A percentile compares a stretch with the other conserved stretches of the same genome.
These are phyloP conservation scores for Martes martes DNA, from an alignment of 2,113 vertebrate genomes.

Conservation along the genomic window DNA sequence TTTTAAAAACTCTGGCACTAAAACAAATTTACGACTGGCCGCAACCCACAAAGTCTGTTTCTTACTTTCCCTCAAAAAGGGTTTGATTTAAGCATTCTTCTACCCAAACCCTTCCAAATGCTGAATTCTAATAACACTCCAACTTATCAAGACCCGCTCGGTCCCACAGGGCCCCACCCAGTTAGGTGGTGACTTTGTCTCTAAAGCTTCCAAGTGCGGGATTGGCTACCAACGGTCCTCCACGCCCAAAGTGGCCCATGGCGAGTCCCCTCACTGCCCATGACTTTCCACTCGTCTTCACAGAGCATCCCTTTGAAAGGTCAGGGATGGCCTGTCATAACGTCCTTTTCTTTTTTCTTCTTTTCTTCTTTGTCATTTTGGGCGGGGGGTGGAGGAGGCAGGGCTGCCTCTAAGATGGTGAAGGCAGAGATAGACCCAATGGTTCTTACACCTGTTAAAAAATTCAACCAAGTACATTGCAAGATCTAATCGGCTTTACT, in stretches of 20 bases:
- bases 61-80: background rate
- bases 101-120: background rate
- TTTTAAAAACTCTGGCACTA: background rate
- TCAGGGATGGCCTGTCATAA: background rate
- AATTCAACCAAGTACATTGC: background rate
- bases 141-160: background rate
- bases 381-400: background rate
- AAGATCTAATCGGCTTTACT: background rate
- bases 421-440: background rate
- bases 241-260: fast-evolving
- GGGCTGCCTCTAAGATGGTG: background rate
- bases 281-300: background rate
- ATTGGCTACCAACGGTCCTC: background rate
- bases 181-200: background rate
- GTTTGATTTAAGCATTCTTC: conserved; percentile 4
- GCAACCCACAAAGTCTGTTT: background rate
- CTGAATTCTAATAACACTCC: background rate
- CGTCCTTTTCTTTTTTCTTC: background rate
- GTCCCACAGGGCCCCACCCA: background rate
- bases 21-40: background rate
- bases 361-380: background rate
- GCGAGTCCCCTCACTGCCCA: background rate
- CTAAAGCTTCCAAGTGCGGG: background rate
- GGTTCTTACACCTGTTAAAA: background rate
- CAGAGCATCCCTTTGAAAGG: background rate